Evolutionary conservation across 1,140 invertebrate species (phyloP).

Genomic region (Potamilus streckersoni): DNA sequence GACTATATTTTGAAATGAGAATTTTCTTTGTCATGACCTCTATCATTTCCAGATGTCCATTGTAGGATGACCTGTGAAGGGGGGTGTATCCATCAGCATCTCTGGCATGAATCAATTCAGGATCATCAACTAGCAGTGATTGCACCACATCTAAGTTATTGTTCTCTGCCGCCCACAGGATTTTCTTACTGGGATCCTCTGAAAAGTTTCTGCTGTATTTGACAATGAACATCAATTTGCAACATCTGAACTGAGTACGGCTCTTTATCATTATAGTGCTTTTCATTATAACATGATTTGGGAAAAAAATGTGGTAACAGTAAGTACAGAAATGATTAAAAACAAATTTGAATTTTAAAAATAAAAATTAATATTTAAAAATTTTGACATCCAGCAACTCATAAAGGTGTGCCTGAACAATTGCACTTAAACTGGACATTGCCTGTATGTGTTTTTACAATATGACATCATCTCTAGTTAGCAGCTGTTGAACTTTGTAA

Average conservation of each 20-base stretch:
- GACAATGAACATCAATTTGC: not conserved
- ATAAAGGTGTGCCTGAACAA: too few species aligned
- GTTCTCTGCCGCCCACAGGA: conserved; percentile 86
- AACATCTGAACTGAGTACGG: not conserved
- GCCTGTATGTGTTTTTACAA: too few species aligned
- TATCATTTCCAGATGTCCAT: conserved; percentile 83
- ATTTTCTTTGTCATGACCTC: conserved; percentile 69
- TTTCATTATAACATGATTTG: not conserved
- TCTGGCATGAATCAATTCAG: conserved; percentile 74
- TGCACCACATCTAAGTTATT: conserved; percentile 78
- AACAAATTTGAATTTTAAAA: not conserved
- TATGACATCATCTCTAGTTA: too few species aligned
- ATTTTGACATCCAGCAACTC: not conserved
- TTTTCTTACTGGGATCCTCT: conserved; percentile 61
- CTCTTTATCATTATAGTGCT: not conserved
- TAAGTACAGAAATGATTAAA: not conserved
- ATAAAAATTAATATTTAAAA: not conserved
- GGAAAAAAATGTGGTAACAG: not conserved
- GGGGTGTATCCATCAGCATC: conserved; percentile 94
- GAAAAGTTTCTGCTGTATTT: conserved; percentile 13
- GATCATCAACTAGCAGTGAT: conserved; percentile 75
- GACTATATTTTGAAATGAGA: not conserved
- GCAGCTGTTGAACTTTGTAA: too few species aligned
- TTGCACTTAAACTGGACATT: too few species aligned
- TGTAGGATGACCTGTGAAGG: conserved; percentile 91